Evolutionary conservation across 2,113 vertebrate species (phyloP).

Genomic region (Pitta sordida): DNA sequence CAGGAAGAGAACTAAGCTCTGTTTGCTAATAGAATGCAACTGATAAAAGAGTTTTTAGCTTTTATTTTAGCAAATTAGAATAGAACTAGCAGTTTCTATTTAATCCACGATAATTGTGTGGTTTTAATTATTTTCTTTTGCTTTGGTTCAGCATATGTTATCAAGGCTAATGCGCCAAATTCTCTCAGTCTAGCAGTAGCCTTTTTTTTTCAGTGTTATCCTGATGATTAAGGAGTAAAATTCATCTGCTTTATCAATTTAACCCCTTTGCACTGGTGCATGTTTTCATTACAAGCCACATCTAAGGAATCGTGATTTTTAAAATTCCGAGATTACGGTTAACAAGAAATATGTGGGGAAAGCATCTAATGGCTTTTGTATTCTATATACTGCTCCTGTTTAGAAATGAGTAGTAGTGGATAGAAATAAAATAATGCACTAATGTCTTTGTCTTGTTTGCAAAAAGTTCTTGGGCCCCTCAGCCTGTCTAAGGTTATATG

Average conservation of each 20-base stretch:
- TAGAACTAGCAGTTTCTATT: not conserved
- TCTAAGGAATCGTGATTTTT: not conserved
- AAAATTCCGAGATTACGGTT: not conserved
- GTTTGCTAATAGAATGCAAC: not conserved
- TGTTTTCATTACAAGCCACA: not conserved
- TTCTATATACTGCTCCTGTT: not conserved
- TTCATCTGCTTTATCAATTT: not conserved
- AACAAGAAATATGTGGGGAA: not conserved
- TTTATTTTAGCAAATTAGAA: not conserved
- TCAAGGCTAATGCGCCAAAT: not conserved
- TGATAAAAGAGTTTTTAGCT: not conserved
- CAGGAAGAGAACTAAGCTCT: not conserved
- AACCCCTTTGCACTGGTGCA: not conserved
- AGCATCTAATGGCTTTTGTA: not conserved
- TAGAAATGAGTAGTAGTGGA: not conserved
- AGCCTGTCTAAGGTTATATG: not conserved
- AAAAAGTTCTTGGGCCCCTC: not conserved
- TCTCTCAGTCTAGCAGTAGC: not conserved
- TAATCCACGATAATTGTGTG: fast-evolving
- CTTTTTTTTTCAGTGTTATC: not conserved
- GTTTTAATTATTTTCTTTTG: not conserved
- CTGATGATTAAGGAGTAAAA: not conserved
- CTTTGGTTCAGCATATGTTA: not conserved
- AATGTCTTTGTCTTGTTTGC: not conserved
- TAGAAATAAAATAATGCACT: not conserved